Conservation (phyloP, 2,888 invertebrate genomes). For the Microdon myrmicae region DNA sequence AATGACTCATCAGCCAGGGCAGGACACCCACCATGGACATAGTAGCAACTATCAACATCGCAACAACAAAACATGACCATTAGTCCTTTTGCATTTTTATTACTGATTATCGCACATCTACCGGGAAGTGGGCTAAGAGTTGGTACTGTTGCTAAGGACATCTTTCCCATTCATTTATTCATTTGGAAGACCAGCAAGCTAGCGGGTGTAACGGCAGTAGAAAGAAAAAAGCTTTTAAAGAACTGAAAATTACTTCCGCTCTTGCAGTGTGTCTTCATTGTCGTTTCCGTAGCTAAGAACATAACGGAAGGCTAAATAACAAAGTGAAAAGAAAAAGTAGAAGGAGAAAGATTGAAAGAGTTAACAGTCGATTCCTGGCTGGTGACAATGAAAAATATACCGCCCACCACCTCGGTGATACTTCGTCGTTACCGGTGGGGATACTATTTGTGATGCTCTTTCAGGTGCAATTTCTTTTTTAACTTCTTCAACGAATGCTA, state of each 20-base stretch:
- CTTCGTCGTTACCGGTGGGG: neutral
- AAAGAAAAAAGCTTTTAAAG: constrained; percentile 35
- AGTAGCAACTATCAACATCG: no score
- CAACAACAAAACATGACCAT: no score
- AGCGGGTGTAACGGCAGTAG: neutral
- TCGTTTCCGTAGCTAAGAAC: constrained; percentile 26
- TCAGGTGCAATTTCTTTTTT: constrained; percentile 11
- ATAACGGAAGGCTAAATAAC: constrained; percentile 1
- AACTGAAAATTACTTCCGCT: constrained; percentile 44
- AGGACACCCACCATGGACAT: no score
- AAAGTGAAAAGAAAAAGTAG: constrained; percentile 7
- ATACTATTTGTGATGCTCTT: constrained; percentile 2
- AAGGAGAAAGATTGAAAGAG: constrained; percentile 23
- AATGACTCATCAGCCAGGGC: no score
- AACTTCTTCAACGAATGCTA: no score
- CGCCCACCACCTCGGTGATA: neutral
- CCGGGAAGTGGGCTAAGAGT: constrained; percentile 41
- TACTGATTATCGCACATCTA: constrained; percentile 28
- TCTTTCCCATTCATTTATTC: constrained; percentile 1
- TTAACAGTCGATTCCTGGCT: no score
- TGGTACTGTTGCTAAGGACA: constrained; percentile 34
- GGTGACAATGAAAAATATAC: constrained; percentile 37
- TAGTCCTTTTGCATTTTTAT: constrained; percentile 29
- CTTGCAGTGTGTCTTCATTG: constrained; percentile 36
- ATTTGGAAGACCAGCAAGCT: neutral